Evolutionary conservation across 2,888 invertebrate species (phyloP), one percentile per base, ranked within the genome.

Genomic region (Palloptera scutellata): DNA sequence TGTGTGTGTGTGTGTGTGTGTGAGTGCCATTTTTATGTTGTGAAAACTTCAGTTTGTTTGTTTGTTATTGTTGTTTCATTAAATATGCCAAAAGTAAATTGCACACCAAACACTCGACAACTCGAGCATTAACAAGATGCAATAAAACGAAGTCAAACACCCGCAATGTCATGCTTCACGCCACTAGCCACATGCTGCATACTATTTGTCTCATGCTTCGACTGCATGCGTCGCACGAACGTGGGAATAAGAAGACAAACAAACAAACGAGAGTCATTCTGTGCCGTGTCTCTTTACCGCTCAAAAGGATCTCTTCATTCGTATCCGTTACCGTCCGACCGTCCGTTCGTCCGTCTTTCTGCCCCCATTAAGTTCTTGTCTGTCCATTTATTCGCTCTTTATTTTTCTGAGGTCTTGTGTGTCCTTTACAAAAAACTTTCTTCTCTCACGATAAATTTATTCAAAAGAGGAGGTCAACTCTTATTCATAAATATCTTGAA

Each of bases 401-500:
- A 30, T 30, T 30, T 30, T 30, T 30, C 6, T 30, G 3, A 30
- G 30, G 6, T 2, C 6, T 30, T 30, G 6, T 30, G 30, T 30
- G 2, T 30, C 30, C 30, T 30, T 30, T 6, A 2, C 3, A 30
- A 30, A 6, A 30, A 30, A 30, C 30, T 30, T 30, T 30, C 6
- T 30, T 30, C 30, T 30, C 6, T 30, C 30, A 15, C 48, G 48
- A 48, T 12, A 61, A 66, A 66, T 61, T 66, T 66, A 62, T 61
- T 43, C 61, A 62, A 52, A 57, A 62, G 66, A 42, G 40, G 58
- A 55, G 62, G 61, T 58, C 57, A 66, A 66, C 58, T 66, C 61
- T 66, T 66, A 41, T 66, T 57, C 57, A 66, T 61, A 66, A 66
- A 66, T 66, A 66, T 61, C 57, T 66, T 61, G 20, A 52, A 53